Base-by-base conservation (phyloP, 2,888 invertebrate genomes). In the Arenicola marina region DNA sequence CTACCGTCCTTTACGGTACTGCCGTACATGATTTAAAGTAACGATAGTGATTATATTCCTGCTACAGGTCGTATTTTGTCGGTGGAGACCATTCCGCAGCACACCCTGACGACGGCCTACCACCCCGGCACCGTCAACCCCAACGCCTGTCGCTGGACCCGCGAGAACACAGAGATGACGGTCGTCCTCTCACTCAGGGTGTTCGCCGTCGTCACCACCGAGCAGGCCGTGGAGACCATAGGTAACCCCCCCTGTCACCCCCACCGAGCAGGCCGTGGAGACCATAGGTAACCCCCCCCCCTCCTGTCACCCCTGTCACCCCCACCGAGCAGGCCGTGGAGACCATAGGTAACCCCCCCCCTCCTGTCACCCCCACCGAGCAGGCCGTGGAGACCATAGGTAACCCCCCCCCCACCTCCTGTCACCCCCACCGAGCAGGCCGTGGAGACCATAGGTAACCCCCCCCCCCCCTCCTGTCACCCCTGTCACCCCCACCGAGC, bases 101-200 rank as follows among this genome's bases (percentile, higher is more conserved):
- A 26, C 28, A 32, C 31, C 29, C 24, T 26, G 24, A 24, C 29
- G 28, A 7, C 57, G 3, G 57, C 44, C 4, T 31, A 57, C 57
- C 44, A 28, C 4, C 57, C 53, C 32, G 53, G 45, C 11, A 7
- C 46, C 7, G 46, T 67, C 15, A 55, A 62, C 57, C 59, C 62
- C 18, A 51, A 67, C 44, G n/a, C 56, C 28, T 53, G 51, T 24
- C 56, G 53, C 57, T 65, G 64, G 65, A 65, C 56, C 57, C 65
- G 60, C 28, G 31, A 28, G 11, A 53, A 15, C 53, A 31, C 7
- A 11, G 11, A 32, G 15, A 24, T 15, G 7, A 53, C 53, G 31
- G 53, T 53, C 31, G 53, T 24, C 15, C 53, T 53, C 15, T 31
- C 31, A 11, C 29, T 53, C 31, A 53, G 53, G 33, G 53, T 53